Conservation (phyloP, 2,113 vertebrate genomes). For the Origma solitaria region DNA sequence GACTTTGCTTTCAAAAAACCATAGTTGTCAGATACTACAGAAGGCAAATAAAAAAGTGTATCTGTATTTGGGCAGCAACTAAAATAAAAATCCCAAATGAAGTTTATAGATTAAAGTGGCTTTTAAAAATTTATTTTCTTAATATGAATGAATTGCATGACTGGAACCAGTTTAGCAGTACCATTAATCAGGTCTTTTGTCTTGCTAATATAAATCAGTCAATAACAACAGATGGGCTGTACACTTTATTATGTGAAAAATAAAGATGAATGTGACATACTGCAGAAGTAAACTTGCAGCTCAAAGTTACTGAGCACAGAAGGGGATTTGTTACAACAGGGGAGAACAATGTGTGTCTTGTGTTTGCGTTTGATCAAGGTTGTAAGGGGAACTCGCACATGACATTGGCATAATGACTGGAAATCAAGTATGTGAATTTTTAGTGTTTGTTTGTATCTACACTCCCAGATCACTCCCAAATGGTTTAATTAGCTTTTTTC, state of each 20-base stretch:
- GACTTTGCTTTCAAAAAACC: neutral
- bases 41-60: neutral
- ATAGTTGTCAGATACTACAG: neutral
- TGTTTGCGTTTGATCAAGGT: slow-evolving; percentile 19
- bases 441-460: neutral
- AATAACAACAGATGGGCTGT: slow-evolving; percentile 33
- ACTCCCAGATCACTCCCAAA: neutral
- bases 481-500: slow-evolving; percentile 6
- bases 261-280: slow-evolving; percentile 43
- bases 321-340: neutral
- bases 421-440: neutral
- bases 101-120: slow-evolving; percentile 4
- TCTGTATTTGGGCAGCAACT: neutral
- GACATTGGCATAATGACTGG: neutral
- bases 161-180: slow-evolving; percentile 7
- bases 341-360: neutral
- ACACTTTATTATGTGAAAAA: slow-evolving; percentile 52
- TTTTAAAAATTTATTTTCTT: slow-evolving; percentile 24
- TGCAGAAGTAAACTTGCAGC: slow-evolving; percentile 26
- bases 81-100: slow-evolving; percentile 3
- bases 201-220: slow-evolving; percentile 28
- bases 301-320: slow-evolving; percentile 29
- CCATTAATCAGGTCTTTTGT: slow-evolving; percentile 44
- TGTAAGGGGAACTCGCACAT: neutral
- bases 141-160: slow-evolving; percentile 28